Evolutionary conservation across 2,888 invertebrate genomes (phyloP).

Genomic region (Empis livida): DNA sequence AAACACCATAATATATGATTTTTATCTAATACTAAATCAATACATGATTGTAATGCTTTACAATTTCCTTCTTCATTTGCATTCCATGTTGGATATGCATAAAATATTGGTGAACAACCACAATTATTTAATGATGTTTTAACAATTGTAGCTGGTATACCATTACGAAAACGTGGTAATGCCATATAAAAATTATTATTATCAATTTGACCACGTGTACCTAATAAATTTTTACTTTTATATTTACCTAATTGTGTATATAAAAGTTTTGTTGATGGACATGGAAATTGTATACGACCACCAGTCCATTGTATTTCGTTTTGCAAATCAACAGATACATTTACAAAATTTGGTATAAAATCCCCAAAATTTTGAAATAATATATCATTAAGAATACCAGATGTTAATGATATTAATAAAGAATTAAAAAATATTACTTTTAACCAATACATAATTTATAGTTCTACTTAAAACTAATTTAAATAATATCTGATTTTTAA

Average conservation of each 20-base stretch:
- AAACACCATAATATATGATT: conserved; percentile 59
- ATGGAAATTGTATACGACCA: conserved; percentile 39
- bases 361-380: no score
- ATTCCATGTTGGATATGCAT: conserved; percentile 50
- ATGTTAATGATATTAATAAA: no score
- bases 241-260: conserved; percentile 44
- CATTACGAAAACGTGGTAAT: conserved; percentile 45
- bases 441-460: no score
- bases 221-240: conserved; percentile 44
- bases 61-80: conserved; percentile 52
- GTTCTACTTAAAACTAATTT: no score
- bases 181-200: conserved; percentile 43
- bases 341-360: no score
- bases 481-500: no score
- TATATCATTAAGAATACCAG: no score
- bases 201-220: conserved; percentile 45
- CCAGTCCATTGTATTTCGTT: conserved; percentile 37
- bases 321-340: no score
- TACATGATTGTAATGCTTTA: conserved; percentile 52
- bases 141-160: conserved; percentile 55
- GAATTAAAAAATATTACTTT: no score
- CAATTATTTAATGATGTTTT: conserved; percentile 37
- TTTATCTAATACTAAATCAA: conserved; percentile 48
- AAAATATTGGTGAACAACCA: conserved; percentile 37
- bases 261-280: conserved; percentile 40